Evolutionary conservation across 1,140 invertebrate genomes (phyloP).

Genomic region (Scaptomyza montana): DNA sequence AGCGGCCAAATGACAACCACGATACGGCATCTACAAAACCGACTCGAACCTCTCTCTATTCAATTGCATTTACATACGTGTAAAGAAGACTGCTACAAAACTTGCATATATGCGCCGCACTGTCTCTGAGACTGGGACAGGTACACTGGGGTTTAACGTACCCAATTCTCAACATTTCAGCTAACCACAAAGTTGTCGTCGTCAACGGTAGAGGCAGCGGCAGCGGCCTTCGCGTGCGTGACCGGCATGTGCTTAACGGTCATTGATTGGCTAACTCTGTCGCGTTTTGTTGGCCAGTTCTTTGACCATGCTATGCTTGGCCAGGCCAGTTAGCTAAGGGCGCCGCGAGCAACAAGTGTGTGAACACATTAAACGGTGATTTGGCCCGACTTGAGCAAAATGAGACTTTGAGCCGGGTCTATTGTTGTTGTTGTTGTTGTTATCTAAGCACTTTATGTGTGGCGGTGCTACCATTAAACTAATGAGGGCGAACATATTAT

Average conservation of each 20-base stretch:
- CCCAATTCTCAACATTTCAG: constrained; percentile 57
- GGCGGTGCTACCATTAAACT: constrained; percentile 51
- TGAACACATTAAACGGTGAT: constrained; percentile 80
- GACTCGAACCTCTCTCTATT: constrained; percentile 37
- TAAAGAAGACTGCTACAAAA: constrained; percentile 13
- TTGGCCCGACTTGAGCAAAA: constrained; percentile 43
- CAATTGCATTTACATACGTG: constrained; percentile 61
- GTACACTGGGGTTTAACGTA: constrained; percentile 60
- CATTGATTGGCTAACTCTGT: constrained; percentile 68
- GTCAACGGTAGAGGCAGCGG: constrained; percentile 25
- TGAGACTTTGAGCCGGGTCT: background rate
- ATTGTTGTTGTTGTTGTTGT: constrained; percentile 34
- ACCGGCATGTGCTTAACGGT: constrained; percentile 77
- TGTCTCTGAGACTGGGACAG: constrained; percentile 30
- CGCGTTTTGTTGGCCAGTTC: constrained; percentile 36
- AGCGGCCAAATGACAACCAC: background rate
- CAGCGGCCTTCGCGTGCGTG: constrained; percentile 77
- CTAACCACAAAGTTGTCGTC: constrained; percentile 22
- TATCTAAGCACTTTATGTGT: constrained; percentile 35
- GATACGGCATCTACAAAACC: constrained; percentile 59
- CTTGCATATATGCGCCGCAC: constrained; percentile 48
- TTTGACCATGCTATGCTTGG: constrained; percentile 56
- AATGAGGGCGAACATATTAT: constrained; percentile 38
- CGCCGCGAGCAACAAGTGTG: constrained; percentile 77
- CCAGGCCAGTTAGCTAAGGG: constrained; percentile 54